Evolutionary conservation across 2,797 vertebrate species (phyloP).

Genomic region (Avahi laniger): DNA sequence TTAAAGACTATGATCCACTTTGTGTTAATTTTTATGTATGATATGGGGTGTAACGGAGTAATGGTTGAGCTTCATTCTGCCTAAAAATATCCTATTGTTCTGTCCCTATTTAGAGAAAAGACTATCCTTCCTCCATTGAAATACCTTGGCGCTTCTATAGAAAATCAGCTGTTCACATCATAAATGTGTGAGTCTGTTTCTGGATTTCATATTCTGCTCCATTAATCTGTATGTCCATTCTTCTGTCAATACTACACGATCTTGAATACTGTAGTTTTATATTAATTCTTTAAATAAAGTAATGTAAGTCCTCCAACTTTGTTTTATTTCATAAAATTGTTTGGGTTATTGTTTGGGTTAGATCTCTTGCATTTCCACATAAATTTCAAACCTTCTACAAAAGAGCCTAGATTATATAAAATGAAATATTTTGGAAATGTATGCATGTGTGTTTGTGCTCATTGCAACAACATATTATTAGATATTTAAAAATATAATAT

Average conservation of each 20-base stretch:
- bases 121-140: neutral
- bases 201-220: neutral
- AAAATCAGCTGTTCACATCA: neutral
- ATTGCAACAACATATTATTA: neutral
- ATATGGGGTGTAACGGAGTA: neutral
- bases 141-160: neutral
- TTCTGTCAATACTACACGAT: neutral
- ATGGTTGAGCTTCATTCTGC: neutral
- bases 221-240: neutral
- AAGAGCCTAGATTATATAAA: neutral
- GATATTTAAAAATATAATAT: neutral
- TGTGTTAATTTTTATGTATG: neutral
- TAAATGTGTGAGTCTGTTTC: neutral
- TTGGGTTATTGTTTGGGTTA: neutral
- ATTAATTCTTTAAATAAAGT: neutral
- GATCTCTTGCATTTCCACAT: neutral
- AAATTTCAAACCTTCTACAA: neutral
- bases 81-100: neutral
- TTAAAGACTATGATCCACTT: neutral
- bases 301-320: neutral
- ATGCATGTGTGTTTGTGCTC: neutral
- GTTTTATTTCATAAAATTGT: neutral
- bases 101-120: neutral
- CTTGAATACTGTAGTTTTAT: neutral
- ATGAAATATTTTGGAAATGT: slow-evolving; percentile 25